These are phyloP conservation scores for Metacarcinus magister DNA, from an alignment of 2,888 invertebrate species.

Conservation along the genomic window DNA sequence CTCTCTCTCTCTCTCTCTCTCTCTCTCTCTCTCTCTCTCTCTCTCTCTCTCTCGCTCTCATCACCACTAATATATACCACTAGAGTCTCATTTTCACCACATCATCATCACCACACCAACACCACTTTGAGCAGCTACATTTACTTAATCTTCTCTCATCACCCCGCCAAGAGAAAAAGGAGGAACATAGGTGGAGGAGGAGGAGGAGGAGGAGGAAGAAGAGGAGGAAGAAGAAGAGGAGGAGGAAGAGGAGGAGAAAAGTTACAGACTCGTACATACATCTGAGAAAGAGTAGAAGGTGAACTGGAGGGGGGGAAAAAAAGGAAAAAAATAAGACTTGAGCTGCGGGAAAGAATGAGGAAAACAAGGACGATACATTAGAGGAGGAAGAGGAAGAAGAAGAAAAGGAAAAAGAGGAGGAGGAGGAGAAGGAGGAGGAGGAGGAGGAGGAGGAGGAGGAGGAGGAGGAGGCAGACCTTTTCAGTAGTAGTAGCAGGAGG, in stretches of 20 bases:
- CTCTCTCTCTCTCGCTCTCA: not conserved
- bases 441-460: not conserved
- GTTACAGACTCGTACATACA: not conserved
- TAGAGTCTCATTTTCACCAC: not conserved
- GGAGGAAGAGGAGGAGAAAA: not conserved
- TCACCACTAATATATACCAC: not conserved
- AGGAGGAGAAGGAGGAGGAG: not conserved
- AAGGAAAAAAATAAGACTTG: not conserved
- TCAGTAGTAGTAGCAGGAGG: no score
- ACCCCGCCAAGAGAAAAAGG: not conserved
- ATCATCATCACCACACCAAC: not conserved
- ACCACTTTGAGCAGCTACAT: not conserved
- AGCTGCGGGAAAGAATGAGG: not conserved
- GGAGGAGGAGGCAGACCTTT: no score
- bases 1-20: no score
- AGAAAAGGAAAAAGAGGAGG: not conserved
- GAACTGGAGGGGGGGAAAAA: not conserved
- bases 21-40: no score
- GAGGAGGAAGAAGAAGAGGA: not conserved
- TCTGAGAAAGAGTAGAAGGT: not conserved
- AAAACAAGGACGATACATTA: not conserved
- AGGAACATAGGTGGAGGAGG: not conserved
- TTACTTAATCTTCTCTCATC: not conserved
- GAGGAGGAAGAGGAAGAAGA: not conserved
- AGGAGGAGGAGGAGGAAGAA: not conserved